Evolutionary conservation across 2,797 vertebrate species (phyloP), one percentile per base, ranked within the genome.

Genomic region (Sternarchorhynchus goeldii): DNA sequence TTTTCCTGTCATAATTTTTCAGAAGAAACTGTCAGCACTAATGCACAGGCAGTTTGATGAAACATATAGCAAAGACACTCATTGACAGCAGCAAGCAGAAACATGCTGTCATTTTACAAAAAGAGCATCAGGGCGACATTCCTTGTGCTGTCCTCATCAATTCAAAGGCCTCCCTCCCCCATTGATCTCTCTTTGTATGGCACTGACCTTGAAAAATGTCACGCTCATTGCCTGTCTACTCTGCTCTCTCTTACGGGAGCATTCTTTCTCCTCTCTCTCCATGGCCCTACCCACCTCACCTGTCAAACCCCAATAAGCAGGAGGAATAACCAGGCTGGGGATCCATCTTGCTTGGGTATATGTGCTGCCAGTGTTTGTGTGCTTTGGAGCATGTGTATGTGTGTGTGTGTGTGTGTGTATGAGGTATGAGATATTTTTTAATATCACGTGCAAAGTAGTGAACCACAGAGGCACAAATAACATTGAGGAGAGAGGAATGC

Each of bases 401-500:
- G 68, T 50, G 45, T 50, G 29, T 69, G 20, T 25, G n/a, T 50
- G 66, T 34, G 57, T 62, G 58, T 36, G 8, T 34, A 45, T 32
- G 12, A 36, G 56, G 8, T 34, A 45, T 32, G 12, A 36, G 56
- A 41, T 50, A 31, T 17, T 76, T 25, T 73, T 78, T 73, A 64
- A 25, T 17, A 21, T 79, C 63, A 73, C 4, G 65, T 77, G 76
- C 70, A 53, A 50, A 25, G 6, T 21, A 68, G n/a, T 58, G 50
- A 36, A 50, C 69, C 36, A 78, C 60, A 53, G 39, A 39, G 36
- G 64, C 81, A 74, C 79, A 80, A 66, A 81, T 85, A 80, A 59
- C 66, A 74, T 36, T 36, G 79, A 45, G 45, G 65, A 25, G 20
- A 74, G 34, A 62, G 32, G 32, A 58, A 25, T 41, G 5, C 16